phyloP scores from a whole-genome alignment of 2,113 vertebrate genomes.

The Papio anubis region DNA sequence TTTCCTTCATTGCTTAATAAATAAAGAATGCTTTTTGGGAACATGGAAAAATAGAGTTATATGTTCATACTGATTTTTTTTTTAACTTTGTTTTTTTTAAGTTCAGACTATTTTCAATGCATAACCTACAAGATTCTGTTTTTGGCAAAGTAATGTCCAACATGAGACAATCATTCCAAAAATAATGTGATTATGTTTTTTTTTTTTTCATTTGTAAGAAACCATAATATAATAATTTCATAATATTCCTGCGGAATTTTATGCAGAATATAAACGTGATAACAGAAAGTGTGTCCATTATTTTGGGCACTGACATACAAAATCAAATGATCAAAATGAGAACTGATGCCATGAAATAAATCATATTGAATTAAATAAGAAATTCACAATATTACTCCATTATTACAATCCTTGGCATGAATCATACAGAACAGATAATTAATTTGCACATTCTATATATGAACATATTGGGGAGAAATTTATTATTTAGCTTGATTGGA shows the following conservation, averaged over 20 bases:
- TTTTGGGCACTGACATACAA: not conserved
- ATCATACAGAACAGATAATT: not conserved
- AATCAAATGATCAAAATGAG: not conserved
- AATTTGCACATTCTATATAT: not conserved
- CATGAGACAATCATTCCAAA: not conserved
- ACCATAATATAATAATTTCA: not conserved
- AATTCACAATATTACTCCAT: not conserved
- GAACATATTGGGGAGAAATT: not conserved
- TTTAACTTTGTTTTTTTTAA: no score
- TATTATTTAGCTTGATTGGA: not conserved
- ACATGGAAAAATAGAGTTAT: conserved; percentile 35
- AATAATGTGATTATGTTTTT: not conserved
- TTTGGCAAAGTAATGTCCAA: not conserved
- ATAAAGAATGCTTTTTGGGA: conserved; percentile 45
- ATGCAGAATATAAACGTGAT: not conserved
- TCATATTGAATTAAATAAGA: not conserved
- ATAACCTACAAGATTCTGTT: not conserved
- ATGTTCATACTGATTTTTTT: conserved; percentile 58
- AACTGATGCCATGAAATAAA: not conserved
- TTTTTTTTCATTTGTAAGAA: not conserved
- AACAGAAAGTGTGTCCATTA: conserved; percentile 13
- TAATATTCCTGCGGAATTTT: not conserved
- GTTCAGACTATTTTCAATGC: not conserved
- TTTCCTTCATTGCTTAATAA: conserved; percentile 63
- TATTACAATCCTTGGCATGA: not conserved